Evolutionary conservation across 2,797 vertebrate genomes (phyloP), one percentile per base, ranked within the genome.

Genomic region (Natrix natrix): DNA sequence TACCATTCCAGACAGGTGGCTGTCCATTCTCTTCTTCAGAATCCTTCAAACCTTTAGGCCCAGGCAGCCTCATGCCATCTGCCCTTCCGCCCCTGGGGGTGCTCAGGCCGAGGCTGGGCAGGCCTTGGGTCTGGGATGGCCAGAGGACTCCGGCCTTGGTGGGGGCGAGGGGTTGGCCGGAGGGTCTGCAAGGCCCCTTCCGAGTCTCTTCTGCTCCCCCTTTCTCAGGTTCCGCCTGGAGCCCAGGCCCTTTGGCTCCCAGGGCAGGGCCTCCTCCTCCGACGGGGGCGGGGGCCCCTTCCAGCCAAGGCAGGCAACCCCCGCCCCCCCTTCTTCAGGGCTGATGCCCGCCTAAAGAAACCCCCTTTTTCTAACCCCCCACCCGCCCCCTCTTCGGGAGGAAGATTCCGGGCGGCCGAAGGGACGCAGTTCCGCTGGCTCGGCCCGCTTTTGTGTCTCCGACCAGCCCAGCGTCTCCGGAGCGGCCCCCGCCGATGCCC

Each of bases 31-130:
- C 63, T n/a, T 13, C 12, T 61, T 11, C 0, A 26, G 26, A 26
- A 10, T 22, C 24, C 0, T 66, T n/a, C 63, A 28, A 66, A 43
- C 43, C n/a, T 66, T 14, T n/a, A n/a, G 63, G 28, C 10, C 61
- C 26, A 12, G 61, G 7, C 66, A 13, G n/a, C n/a, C 66, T 69
- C 66, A 0, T 0, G 14, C 5, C 14, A 1, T 8, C n/a, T 14
- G 28, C 0, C 12, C 4, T 4, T 66, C 61, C 11, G 0, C 28
- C 26, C 1, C 69, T 17, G n/a, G n/a, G 8, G 16, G 2, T 1
- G 17, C 17, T 74, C 13, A 3, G 66, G 66, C 66, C 66, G 37
- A 7, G n/a, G 66, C 2, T 37, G 69, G 66, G 69, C 66, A 69
- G 66, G 66, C 66, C 66, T 8, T 16, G 5, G 2, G n/a, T 74